Percentiles rank a stretch among this genome's conserved stretches.
phyloP scores from a whole-genome alignment of 2,113 vertebrate genomes.

The Malurus melanocephalus region DNA sequence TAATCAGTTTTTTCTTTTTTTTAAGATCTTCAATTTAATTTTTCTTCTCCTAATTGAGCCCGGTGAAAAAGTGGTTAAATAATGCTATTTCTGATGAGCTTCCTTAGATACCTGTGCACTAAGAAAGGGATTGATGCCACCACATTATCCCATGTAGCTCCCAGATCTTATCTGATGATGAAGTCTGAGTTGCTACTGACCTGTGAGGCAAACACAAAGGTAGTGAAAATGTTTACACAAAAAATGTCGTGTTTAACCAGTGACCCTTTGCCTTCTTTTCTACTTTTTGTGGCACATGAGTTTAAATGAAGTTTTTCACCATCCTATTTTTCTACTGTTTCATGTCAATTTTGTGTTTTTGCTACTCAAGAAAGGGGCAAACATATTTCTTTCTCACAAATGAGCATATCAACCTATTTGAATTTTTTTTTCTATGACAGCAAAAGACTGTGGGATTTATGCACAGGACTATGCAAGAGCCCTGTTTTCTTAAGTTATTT shows the following conservation, averaged over 20 bases:
- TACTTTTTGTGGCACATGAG: background rate
- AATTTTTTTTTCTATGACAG: background rate
- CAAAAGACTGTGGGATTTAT: background rate
- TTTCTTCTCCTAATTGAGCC: background rate
- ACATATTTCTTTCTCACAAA: background rate
- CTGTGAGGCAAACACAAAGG: background rate
- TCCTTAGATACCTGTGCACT: background rate
- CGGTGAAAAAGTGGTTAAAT: background rate
- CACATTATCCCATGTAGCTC: background rate
- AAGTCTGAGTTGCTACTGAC: background rate
- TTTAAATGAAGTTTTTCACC: background rate
- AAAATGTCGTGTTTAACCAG: background rate
- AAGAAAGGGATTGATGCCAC: background rate
- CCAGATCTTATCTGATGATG: background rate
- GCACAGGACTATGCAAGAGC: background rate
- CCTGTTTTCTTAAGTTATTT: background rate
- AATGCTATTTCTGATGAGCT: constrained; percentile 4
- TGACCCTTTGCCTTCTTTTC: background rate
- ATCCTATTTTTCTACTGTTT: background rate
- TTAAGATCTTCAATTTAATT: background rate
- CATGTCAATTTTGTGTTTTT: background rate
- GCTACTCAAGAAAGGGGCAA: background rate
- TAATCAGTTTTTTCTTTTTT: background rate
- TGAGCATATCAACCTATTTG: background rate
- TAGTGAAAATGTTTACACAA: background rate